Conservation (phyloP, 1,140 invertebrate species). For the Polyergus mexicanus region DNA sequence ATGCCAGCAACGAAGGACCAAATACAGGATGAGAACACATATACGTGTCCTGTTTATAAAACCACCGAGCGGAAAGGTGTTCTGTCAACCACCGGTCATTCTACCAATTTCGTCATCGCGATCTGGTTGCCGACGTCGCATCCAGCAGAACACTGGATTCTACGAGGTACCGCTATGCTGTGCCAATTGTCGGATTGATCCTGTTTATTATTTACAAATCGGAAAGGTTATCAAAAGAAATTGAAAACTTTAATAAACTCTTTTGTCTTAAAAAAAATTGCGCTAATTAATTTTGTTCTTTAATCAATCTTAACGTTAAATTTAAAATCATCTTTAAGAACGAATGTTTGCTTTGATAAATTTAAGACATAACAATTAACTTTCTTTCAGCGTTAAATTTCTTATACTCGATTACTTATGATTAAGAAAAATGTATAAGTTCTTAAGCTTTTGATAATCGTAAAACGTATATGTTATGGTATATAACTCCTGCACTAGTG, state of each 20-base stretch:
- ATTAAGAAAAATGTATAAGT: background rate
- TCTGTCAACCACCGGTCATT: constrained; percentile 97
- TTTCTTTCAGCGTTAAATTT: background rate
- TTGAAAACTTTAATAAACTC: background rate
- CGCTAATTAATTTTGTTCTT: background rate
- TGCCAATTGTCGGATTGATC: constrained; percentile 89
- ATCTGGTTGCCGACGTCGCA: constrained; percentile 91
- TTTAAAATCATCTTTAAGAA: no score
- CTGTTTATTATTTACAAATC: background rate
- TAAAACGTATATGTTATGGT: background rate
- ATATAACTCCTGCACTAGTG: no score
- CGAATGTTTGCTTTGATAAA: background rate
- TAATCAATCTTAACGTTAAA: background rate
- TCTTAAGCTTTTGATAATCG: background rate
- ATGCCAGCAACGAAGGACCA: constrained; percentile 91
- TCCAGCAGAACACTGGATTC: constrained; percentile 94
- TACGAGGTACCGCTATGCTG: constrained; percentile 94
- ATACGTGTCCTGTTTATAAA: constrained; percentile 96
- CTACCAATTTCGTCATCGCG: constrained; percentile 96
- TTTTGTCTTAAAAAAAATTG: background rate
- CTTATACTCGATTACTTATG: background rate
- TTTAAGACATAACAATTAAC: background rate
- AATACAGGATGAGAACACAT: constrained; percentile 89
- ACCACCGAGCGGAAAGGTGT: constrained; percentile 94
- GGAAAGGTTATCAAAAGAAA: background rate